Evolutionary conservation across 2,797 vertebrate genomes (phyloP).

Genomic region (Parambassis ranga): DNA sequence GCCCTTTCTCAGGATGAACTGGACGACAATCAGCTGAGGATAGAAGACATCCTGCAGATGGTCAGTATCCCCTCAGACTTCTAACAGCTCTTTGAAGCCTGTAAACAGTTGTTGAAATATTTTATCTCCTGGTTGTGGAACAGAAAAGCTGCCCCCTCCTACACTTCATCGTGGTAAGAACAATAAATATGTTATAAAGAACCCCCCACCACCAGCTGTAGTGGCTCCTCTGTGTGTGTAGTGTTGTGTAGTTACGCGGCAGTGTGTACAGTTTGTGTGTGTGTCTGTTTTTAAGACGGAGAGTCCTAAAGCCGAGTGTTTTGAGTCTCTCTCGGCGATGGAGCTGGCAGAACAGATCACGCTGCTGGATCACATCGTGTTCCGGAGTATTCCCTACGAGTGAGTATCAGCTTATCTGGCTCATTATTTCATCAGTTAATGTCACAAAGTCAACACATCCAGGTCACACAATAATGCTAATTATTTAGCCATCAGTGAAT

Average conservation of each 20-base stretch:
- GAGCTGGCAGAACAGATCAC: constrained; percentile 97
- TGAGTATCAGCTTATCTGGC: too few species aligned
- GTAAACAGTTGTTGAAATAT: constrained; percentile 3
- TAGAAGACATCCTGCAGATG: constrained; percentile 90
- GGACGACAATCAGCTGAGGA: constrained; percentile 89
- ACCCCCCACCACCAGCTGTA: neutral
- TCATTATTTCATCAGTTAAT: too few species aligned
- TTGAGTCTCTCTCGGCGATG: constrained; percentile 93
- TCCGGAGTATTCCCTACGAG: constrained; percentile 95
- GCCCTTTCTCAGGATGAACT: constrained; percentile 93
- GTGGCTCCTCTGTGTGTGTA: neutral
- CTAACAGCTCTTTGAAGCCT: neutral
- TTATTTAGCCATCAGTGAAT: too few species aligned
- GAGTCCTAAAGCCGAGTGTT: constrained; percentile 86
- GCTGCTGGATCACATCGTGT: constrained; percentile 91
- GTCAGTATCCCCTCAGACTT: constrained; percentile 72
- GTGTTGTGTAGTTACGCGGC: too few species aligned
- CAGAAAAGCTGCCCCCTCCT: constrained; percentile 75
- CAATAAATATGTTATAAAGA: neutral
- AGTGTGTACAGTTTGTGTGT: constrained; percentile 9
- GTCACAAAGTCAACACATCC: too few species aligned
- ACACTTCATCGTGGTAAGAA: constrained; percentile 76
- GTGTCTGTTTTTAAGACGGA: constrained; percentile 81
- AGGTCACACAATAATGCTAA: too few species aligned
- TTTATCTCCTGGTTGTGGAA: constrained; percentile 41